Evolutionary conservation across 2,888 invertebrate genomes (phyloP).

Genomic region (Eristalis arbustorum): DNA sequence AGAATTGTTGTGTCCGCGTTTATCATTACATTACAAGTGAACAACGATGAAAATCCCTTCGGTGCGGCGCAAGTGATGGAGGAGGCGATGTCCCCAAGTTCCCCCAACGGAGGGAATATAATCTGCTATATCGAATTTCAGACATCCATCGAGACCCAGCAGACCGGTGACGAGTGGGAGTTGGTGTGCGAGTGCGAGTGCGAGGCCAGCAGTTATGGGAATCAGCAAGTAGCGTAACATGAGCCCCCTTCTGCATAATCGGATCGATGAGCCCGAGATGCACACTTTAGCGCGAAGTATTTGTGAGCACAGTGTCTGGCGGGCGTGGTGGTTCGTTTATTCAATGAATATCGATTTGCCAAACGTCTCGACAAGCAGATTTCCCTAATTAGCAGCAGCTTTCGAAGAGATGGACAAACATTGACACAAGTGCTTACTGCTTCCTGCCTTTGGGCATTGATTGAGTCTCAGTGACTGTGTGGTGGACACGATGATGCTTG

Average conservation of each 20-base stretch:
- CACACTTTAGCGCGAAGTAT: background rate
- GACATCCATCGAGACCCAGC: background rate
- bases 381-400: background rate
- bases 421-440: slow-evolving; percentile 2
- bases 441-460: background rate
- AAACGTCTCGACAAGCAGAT: background rate
- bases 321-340: background rate
- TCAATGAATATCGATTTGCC: background rate
- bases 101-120: background rate
- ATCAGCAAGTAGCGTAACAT: background rate
- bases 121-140: slow-evolving; percentile 26
- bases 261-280: background rate
- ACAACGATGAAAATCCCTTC: slow-evolving; percentile 21
- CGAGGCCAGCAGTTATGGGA: background rate
- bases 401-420: background rate
- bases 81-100: slow-evolving; percentile 21
- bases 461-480: background rate
- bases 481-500: background rate
- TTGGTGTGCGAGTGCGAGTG: background rate
- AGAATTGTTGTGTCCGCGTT: slow-evolving; percentile 1
- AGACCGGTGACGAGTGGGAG: no score
- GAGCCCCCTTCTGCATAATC: background rate
- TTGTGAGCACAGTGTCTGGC: background rate
- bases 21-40: slow-evolving; percentile 18
- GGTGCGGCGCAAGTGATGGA: background rate